Conservation (phyloP, 2,797 vertebrate species). For the Fistularia tabacaria region DNA sequence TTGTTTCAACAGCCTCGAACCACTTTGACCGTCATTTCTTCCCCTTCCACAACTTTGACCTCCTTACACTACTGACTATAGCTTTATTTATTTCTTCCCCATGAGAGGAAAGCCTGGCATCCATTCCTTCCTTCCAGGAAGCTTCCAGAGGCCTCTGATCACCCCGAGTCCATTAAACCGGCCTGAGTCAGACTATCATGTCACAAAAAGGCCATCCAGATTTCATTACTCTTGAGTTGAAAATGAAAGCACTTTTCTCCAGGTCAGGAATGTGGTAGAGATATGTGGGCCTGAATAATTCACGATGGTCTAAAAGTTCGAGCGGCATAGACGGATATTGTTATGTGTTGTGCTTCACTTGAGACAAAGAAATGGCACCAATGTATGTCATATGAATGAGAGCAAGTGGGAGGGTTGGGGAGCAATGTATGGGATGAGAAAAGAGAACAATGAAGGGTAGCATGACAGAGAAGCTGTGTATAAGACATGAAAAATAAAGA, state of each 20-base stretch:
- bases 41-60: too few relatives aligned
- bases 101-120: slow-evolving; percentile 9
- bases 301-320: slow-evolving; percentile 62
- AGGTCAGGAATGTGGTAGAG: slow-evolving; percentile 55
- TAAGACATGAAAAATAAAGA: slow-evolving; percentile 1
- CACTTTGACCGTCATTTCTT: too few relatives aligned
- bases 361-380: slow-evolving; percentile 53
- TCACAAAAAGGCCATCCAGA: slow-evolving; percentile 46
- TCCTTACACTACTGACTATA: too few relatives aligned
- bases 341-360: slow-evolving; percentile 55
- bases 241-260: slow-evolving; percentile 71
- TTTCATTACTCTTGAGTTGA: slow-evolving; percentile 50
- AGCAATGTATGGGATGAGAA: slow-evolving; percentile 8
- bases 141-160: slow-evolving; percentile 45
- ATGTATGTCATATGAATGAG: slow-evolving; percentile 33
- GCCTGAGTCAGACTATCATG: slow-evolving; percentile 27
- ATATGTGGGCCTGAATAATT: slow-evolving; percentile 72
- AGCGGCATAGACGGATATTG: slow-evolving; percentile 44
- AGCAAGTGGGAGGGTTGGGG: slow-evolving; percentile 9
- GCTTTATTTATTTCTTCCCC: not conserved
- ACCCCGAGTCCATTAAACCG: slow-evolving; percentile 52
- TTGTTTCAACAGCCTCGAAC: too few relatives aligned
- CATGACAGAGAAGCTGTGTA: not conserved
- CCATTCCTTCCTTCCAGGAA: slow-evolving; percentile 22
- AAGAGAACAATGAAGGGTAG: slow-evolving; percentile 1